Evolutionary conservation across 2,113 vertebrate species (phyloP), one percentile per base, ranked within the genome.

Genomic region (Heptranchias perlo): DNA sequence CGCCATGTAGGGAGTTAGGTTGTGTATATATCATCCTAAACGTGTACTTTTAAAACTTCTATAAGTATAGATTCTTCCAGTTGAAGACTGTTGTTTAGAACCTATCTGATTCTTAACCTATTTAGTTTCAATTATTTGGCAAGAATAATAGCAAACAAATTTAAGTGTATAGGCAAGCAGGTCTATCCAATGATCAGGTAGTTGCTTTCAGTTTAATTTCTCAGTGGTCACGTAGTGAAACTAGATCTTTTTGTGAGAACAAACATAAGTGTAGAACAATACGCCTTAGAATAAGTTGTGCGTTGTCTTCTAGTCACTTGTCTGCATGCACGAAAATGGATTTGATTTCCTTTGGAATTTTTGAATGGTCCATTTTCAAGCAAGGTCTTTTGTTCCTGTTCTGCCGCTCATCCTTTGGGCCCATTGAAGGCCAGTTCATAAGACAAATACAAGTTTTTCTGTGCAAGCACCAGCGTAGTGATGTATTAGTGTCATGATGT

Each of bases 291-390:
- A 39, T 93, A 44, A 93, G 58, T 64, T 61, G 4, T 39, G n/a
- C 91, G 44, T 87, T 54, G 28, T 13, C 86, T 89, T 65, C n/a
- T 44, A 25, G 61, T 64, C 14, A 44, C 4, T 94, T 64, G 54
- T 93, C 58, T 39, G 35, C 31, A 64, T 8, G 31, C 58, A 64
- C 23, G 7, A 94, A 64, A 62, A 61, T 92, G 58, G 11, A 94
- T 44, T 94, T 94, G n/a, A 21, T 64, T 64, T 89, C 49, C 49
- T 89, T 89, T 28, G 28, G 28, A 54, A 89, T 31, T 13, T 52
- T 89, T 54, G 86, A 89, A 89, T 89, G 49, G 25, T 54, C 25
- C 86, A 89, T 89, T 89, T 52, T 89, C 18, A 89, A 89, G 49
- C 25, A 49, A 5, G 47, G 49, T 89, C 49, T 11, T 52, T 89